A percentile compares a stretch with the other conserved stretches of the same genome.
Conservation (phyloP, 2,113 vertebrate genomes). For the Lathamus discolor region DNA sequence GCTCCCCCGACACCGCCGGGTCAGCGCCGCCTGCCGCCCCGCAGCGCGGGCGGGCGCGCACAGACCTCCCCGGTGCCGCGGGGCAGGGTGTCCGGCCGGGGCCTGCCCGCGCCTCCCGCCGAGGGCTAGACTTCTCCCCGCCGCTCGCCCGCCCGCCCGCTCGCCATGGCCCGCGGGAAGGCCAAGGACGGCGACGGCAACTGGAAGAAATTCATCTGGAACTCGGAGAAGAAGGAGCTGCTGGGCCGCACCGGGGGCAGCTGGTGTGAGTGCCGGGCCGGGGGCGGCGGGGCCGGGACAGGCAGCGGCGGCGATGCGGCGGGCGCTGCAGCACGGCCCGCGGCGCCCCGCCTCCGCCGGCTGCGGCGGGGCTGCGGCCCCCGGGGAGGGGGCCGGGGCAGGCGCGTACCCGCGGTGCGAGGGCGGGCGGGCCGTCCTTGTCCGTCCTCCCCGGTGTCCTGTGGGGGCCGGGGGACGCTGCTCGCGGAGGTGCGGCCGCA, state of each 20-base stretch:
- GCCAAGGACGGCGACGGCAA: slow-evolving; percentile 39
- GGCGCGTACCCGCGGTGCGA: background rate
- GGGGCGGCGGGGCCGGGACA: background rate
- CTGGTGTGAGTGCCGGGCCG: slow-evolving; percentile 27
- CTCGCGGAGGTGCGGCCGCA: background rate
- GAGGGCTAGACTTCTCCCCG: background rate
- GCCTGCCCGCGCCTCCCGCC: background rate
- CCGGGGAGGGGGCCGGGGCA: background rate
- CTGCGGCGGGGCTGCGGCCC: background rate
- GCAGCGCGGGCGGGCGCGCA: background rate
- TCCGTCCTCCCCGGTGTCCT: too few species aligned
- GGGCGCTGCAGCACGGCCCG: background rate
- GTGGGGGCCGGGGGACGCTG: background rate
- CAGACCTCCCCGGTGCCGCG: background rate
- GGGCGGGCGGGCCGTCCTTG: background rate
- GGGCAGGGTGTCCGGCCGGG: background rate
- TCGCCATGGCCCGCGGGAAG: slow-evolving; percentile 38
- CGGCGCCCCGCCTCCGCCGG: background rate
- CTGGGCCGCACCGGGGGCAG: slow-evolving; percentile 47
- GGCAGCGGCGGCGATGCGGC: background rate
- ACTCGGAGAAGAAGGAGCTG: slow-evolving; percentile 42
- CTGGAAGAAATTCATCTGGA: slow-evolving; percentile 47
- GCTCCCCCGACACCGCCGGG: background rate
- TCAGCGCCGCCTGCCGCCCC: background rate
- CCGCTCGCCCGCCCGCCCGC: background rate